Percentiles rank a stretch among this genome's conserved stretches.
These are phyloP conservation scores for Zophobas morio DNA, from an alignment of 1,140 invertebrate species.

Conservation along the genomic window DNA sequence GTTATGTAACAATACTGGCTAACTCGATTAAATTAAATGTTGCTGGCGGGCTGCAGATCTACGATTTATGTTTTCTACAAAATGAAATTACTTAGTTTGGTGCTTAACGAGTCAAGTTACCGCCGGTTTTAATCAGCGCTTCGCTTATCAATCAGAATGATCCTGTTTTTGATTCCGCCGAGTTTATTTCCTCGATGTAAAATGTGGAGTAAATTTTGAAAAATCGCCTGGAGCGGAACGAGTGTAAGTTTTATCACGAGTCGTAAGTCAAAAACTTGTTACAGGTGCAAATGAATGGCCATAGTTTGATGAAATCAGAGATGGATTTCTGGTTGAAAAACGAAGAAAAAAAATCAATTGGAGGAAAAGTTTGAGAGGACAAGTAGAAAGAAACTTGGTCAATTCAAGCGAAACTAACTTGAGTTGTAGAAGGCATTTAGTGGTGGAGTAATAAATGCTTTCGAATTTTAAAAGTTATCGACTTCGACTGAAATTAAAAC, in stretches of 20 bases:
- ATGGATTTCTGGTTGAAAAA: constrained; percentile 18
- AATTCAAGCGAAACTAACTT: constrained; percentile 40
- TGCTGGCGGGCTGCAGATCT: not conserved
- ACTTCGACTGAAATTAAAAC: constrained; percentile 11
- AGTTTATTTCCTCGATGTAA: no score
- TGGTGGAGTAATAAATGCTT: constrained; percentile 40
- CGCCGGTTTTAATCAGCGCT: no score
- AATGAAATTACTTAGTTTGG: not conserved
- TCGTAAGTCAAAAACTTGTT: not conserved
- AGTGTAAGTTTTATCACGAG: not conserved
- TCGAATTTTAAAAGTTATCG: constrained; percentile 23
- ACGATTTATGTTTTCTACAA: not conserved
- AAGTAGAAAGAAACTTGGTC: constrained; percentile 32
- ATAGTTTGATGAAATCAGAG: constrained; percentile 22
- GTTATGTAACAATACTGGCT: not conserved
- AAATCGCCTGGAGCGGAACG: no score
- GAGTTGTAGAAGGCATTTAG: constrained; percentile 38
- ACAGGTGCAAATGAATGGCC: constrained; percentile 17
- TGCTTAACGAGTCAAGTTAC: no score
- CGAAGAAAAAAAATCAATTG: constrained; percentile 24
- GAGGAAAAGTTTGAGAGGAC: constrained; percentile 16
- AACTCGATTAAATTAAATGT: not conserved
- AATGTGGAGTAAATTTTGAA: no score
- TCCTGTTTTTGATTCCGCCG: no score
- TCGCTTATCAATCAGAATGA: no score